A percentile compares a stretch with the other conserved stretches of the same genome.
phyloP scores from a whole-genome alignment of 2,888 invertebrate species.

The Perdita meconis region DNA sequence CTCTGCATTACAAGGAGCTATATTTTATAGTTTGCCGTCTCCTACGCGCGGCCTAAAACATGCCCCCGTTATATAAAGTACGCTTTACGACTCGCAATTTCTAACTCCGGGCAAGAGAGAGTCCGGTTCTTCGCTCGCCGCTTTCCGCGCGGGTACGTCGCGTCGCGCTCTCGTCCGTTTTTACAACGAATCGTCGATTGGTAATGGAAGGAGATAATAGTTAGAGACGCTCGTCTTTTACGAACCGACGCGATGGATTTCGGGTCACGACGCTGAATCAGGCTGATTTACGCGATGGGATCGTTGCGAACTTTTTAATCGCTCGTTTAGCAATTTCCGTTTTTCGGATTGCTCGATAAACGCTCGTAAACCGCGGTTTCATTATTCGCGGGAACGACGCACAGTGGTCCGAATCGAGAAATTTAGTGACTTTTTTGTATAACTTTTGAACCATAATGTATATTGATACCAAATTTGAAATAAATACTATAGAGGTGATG shows the following conservation, averaged over 20 bases:
- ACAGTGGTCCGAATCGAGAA: too few species aligned
- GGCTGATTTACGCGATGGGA: neutral
- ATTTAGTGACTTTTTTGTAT: too few species aligned
- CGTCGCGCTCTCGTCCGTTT: slow-evolving; percentile 1
- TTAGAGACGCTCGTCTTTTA: neutral
- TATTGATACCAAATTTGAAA: too few species aligned
- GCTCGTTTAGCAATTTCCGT: slow-evolving; percentile 16
- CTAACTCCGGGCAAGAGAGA: slow-evolving; percentile 75
- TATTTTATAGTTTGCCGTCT: slow-evolving; percentile 77
- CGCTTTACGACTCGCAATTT: slow-evolving; percentile 79
- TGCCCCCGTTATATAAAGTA: slow-evolving; percentile 75
- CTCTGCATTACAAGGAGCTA: slow-evolving; percentile 76
- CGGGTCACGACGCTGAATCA: neutral
- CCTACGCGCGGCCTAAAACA: slow-evolving; percentile 60
- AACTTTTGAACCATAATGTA: too few species aligned
- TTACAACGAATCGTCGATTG: slow-evolving; percentile 9
- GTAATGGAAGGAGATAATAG: neutral
- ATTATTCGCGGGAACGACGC: neutral
- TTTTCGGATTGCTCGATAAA: neutral
- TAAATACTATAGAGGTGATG: too few species aligned
- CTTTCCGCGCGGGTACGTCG: neutral
- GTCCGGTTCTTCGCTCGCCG: neutral
- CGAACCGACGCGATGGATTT: neutral
- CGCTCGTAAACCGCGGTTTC: slow-evolving; percentile 22
- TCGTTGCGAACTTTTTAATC: slow-evolving; percentile 19